phyloP scores from a whole-genome alignment of 2,888 invertebrate genomes.

The Epirrhoe tristata region DNA sequence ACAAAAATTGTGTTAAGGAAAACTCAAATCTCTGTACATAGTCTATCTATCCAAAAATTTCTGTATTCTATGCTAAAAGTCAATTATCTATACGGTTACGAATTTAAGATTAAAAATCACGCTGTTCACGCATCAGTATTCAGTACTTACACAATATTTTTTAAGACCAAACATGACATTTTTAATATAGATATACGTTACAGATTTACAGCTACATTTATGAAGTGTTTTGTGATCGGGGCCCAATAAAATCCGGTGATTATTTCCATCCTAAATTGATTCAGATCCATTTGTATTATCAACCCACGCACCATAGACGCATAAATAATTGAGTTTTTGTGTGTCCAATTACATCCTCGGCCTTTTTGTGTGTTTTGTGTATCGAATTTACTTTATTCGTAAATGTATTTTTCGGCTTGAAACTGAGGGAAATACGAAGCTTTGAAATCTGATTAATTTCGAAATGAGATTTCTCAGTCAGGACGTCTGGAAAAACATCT shows the following conservation, averaged over 20 bases:
- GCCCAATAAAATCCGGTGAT: constrained; percentile 64
- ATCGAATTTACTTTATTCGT: constrained; percentile 30
- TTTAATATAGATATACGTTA: constrained; percentile 18
- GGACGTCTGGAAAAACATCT: neutral
- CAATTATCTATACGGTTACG: no score
- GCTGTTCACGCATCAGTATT: no score
- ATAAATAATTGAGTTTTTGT: constrained; percentile 67
- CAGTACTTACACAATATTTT: no score
- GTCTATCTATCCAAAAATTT: no score
- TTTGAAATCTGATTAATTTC: constrained; percentile 2
- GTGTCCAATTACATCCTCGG: constrained; percentile 59
- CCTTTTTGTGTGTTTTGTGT: constrained; percentile 45
- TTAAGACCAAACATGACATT: constrained; percentile 15
- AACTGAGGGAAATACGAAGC: neutral
- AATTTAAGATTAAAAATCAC: no score
- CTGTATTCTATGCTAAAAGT: no score
- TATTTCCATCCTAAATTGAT: constrained; percentile 64
- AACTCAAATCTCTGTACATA: no score
- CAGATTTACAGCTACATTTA: constrained; percentile 64
- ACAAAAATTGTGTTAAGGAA: no score
- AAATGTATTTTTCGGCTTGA: constrained; percentile 10
- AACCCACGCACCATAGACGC: constrained; percentile 52
- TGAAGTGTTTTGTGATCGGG: constrained; percentile 67
- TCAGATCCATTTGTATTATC: constrained; percentile 65
- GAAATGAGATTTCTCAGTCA: constrained; percentile 4